phyloP scores from a whole-genome alignment of 2,888 invertebrate species.

The Drymonia ruficornis region DNA sequence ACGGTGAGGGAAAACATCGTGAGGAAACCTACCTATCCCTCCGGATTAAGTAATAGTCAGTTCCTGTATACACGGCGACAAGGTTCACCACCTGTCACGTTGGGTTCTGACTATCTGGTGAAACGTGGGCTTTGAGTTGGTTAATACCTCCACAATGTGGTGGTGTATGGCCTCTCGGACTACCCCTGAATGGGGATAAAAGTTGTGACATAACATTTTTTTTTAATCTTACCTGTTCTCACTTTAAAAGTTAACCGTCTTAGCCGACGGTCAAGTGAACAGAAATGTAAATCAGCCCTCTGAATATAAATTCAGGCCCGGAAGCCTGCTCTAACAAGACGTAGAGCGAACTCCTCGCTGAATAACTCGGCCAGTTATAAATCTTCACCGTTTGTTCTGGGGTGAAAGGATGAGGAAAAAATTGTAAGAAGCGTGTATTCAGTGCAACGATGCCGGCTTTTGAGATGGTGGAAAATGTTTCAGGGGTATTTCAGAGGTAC shows the following conservation, averaged over 20 bases:
- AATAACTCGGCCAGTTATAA: slow-evolving; percentile 48
- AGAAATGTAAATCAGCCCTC: slow-evolving; percentile 45
- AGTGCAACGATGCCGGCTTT: background rate
- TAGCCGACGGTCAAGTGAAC: slow-evolving; percentile 14
- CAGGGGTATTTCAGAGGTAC: background rate
- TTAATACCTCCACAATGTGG: no score
- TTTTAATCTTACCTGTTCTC: no score
- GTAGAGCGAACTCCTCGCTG: slow-evolving; percentile 46
- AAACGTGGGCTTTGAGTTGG: no score
- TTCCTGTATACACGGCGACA: no score
- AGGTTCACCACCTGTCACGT: no score
- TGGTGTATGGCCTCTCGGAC: no score
- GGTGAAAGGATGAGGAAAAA: slow-evolving; percentile 42
- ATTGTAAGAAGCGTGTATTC: slow-evolving; percentile 11
- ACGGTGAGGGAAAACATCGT: no score
- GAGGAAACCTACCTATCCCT: no score
- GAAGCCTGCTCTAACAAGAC: slow-evolving; percentile 56
- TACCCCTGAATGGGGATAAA: no score
- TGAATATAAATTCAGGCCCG: slow-evolving; percentile 37
- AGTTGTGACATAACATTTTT: no score
- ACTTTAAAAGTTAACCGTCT: background rate
- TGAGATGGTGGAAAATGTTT: background rate
- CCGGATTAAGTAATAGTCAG: no score
- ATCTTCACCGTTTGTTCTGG: slow-evolving; percentile 50
- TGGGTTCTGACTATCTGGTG: no score